Base-by-base conservation (phyloP, 1,140 invertebrate species). In the Pararge aegeria region DNA sequence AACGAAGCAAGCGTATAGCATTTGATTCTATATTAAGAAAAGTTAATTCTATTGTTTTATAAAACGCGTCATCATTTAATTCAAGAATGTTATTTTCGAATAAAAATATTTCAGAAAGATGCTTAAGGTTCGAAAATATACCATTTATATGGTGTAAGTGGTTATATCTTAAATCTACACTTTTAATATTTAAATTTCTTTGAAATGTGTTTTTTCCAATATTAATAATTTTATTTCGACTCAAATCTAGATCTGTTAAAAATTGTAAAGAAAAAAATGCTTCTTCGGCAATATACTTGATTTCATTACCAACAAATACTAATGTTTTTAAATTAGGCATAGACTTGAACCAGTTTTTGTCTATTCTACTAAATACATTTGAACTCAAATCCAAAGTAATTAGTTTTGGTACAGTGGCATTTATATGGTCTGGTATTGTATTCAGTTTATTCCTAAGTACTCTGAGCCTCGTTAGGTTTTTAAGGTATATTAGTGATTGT, bases 71-170 rank as follows among this genome's bases (percentile, higher is more conserved):
- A 3, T 93, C 92, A 0, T 95, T 93, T 63, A 98, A 92, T 82
- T 97, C 95, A 0, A 97, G 83, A 46, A 98, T 95, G 80, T 97
- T 97, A 77, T 98, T 98, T 80, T 97, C 95, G 0, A 95, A 95
- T n/a, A 98, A 87, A 79, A 97, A 97, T 16, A 98, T 89, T 79
- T 94, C 94, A 30, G 94, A 92, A 1, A 98, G 85, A 56, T 96
- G 93, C 0, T 93, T 93, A 46, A 98, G 83, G 72, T 94, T 93
- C 12, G 94, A 92, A 79, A 98, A 98, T 0, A 97, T 92, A 0
- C 95, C 95, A 24, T 92, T 92, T 1, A 97, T 94, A 56, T 94
- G 93, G 79, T 97, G 96, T 12, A 98, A 92, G 75, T 98, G 96
- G 89, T 98, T 98, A 76, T 96, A 94, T 73, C 95, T 96, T 27